Conservation (phyloP, 2,113 vertebrate species). For the Prochilodus magdalenae region DNA sequence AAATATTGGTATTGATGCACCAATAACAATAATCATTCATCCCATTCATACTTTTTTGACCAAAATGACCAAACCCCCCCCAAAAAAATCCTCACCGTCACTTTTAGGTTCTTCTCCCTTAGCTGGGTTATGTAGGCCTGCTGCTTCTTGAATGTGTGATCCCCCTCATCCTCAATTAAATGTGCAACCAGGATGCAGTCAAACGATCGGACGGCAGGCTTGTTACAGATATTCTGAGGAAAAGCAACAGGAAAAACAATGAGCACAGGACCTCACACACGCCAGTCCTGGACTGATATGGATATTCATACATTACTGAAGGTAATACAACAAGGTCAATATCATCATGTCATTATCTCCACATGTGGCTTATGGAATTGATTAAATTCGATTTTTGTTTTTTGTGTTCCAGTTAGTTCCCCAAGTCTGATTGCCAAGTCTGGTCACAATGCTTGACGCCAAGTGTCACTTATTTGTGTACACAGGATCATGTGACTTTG, state of each 20-base stretch:
- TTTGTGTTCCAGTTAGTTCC: too few relatives aligned
- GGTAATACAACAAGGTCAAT: background rate
- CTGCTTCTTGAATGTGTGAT: slow-evolving; percentile 66
- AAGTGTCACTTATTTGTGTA: too few relatives aligned
- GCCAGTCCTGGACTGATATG: background rate
- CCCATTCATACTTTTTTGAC: too few relatives aligned
- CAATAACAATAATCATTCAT: too few relatives aligned
- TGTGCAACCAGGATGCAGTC: slow-evolving; percentile 86
- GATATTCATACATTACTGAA: background rate
- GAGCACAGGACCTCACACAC: background rate
- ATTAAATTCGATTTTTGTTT: too few relatives aligned
- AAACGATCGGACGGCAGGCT: slow-evolving; percentile 60
- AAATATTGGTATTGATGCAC: too few relatives aligned
- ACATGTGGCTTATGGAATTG: background rate
- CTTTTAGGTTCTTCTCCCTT: slow-evolving; percentile 74
- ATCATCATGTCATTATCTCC: background rate
- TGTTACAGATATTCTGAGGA: background rate
- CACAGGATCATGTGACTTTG: too few relatives aligned
- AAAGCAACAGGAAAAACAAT: slow-evolving; percentile 9
- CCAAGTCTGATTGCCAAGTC: too few relatives aligned
- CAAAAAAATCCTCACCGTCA: slow-evolving; percentile 80
- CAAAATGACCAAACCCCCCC: background rate
- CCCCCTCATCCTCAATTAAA: background rate
- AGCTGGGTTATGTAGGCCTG: slow-evolving; percentile 79
- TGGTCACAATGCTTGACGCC: too few relatives aligned